Percentiles rank a stretch among this genome's conserved stretches.
These are phyloP conservation scores for Leucophenga maculata DNA, from an alignment of 2,888 invertebrate genomes.

Conservation along the genomic window DNA sequence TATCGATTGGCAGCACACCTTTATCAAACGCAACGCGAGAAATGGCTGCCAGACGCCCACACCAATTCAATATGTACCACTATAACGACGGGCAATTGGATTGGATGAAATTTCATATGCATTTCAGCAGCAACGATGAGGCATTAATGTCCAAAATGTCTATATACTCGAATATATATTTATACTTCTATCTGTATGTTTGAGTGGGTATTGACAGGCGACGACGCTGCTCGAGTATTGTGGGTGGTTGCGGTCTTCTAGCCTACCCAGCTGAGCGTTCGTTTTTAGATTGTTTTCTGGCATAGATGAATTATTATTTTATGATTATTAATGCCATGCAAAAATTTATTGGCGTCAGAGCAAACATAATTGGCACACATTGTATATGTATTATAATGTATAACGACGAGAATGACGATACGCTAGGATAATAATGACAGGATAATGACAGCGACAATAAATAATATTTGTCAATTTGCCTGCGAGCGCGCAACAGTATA, in stretches of 20 bases:
- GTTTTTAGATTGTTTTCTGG: neutral
- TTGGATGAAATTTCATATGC: conserved; percentile 61
- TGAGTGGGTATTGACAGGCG: neutral
- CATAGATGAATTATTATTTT: conserved; percentile 26
- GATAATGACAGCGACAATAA: conserved; percentile 22
- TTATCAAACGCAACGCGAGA: conserved; percentile 47
- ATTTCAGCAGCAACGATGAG: conserved; percentile 22
- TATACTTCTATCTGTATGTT: neutral
- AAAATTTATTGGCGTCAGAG: conserved; percentile 25
- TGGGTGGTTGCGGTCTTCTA: neutral
- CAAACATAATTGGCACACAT: conserved; percentile 20
- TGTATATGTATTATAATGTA: neutral
- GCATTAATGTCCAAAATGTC: conserved; percentile 27
- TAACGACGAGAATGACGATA: neutral
- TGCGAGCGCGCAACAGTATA: neutral
- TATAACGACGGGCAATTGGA: conserved; percentile 33
- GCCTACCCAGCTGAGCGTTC: too few species aligned
- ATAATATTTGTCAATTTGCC: conserved; percentile 21
- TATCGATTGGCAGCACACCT: conserved; percentile 68
- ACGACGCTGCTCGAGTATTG: neutral
- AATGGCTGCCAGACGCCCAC: conserved; percentile 22
- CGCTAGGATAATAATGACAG: conserved; percentile 18
- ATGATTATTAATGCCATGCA: conserved; percentile 24
- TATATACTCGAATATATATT: neutral
- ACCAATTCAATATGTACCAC: neutral